A percentile compares a stretch with the other conserved stretches of the same genome.
Evolutionary conservation across 2,797 vertebrate genomes (phyloP).

Genomic region (Percopsis omiscomaycus): DNA sequence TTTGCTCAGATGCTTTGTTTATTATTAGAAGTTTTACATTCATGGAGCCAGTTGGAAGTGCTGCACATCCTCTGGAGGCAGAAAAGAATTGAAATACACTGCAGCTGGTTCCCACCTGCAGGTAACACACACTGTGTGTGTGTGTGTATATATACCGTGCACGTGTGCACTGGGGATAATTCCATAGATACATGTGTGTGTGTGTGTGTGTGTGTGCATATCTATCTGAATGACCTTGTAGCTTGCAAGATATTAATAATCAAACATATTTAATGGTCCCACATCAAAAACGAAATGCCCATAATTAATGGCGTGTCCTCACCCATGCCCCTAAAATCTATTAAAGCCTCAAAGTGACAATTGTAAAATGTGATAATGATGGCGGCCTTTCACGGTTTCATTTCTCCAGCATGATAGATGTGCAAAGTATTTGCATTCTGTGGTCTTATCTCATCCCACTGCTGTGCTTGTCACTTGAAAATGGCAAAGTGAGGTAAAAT

Average conservation of each 20-base stretch:
- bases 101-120: conserved; percentile 64
- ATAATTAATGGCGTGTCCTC: conserved; percentile 41
- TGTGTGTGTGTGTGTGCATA: conserved; percentile 7
- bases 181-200: conserved; percentile 8
- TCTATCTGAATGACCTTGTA: conserved; percentile 51
- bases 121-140: conserved; percentile 35
- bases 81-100: conserved; percentile 30
- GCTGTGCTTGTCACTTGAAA: conserved; percentile 25
- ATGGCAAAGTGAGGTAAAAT: conserved; percentile 27
- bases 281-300: conserved; percentile 41
- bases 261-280: conserved; percentile 37
- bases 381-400: conserved; percentile 22
- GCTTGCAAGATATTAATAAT: conserved; percentile 45
- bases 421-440: conserved; percentile 38
- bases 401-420: conserved; percentile 33
- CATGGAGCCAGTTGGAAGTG: conserved; percentile 48
- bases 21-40: conserved; percentile 50
- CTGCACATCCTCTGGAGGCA: conserved; percentile 49
- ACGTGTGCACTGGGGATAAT: conserved; percentile 9
- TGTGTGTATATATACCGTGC: conserved; percentile 23
- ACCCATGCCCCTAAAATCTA: conserved; percentile 43
- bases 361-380: conserved; percentile 40
- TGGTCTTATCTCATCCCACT: conserved; percentile 21
- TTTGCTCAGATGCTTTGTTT: conserved; percentile 57
- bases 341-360: conserved; percentile 43